Evolutionary conservation across 2,113 vertebrate genomes (phyloP).

Genomic region (Indicator maculatus): DNA sequence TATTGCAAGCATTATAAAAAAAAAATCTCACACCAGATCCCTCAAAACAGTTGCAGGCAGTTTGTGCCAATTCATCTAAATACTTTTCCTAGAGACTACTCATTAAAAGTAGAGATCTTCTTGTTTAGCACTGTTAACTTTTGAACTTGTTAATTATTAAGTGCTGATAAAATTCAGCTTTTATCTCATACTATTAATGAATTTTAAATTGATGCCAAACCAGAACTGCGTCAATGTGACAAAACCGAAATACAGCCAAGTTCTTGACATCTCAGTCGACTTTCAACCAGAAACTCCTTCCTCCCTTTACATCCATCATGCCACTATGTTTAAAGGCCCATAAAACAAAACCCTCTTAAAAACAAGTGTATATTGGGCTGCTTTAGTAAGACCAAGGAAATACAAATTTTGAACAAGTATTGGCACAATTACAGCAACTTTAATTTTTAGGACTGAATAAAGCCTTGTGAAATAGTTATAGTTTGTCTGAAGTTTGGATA

Average conservation of each 20-base stretch:
- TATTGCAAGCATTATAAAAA: background rate
- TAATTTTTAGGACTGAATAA: background rate
- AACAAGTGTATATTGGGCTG: background rate
- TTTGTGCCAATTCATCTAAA: background rate
- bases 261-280: background rate
- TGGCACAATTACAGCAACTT: background rate
- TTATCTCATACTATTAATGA: too few relatives aligned
- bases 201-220: too few relatives aligned
- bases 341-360: background rate
- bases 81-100: background rate
- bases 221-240: too few relatives aligned
- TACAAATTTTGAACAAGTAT: background rate
- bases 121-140: background rate
- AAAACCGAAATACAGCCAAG: background rate
- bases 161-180: too few relatives aligned
- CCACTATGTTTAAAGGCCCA: background rate
- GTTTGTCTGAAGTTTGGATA: background rate
- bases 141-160: too few relatives aligned
- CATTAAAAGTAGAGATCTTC: background rate
- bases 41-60: background rate
- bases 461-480: background rate
- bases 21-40: background rate
- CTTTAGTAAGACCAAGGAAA: background rate
- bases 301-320: rapidly evolving
- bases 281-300: background rate